Evolutionary conservation across 2,113 vertebrate genomes (phyloP).

Genomic region (Epinephelus lanceolatus): DNA sequence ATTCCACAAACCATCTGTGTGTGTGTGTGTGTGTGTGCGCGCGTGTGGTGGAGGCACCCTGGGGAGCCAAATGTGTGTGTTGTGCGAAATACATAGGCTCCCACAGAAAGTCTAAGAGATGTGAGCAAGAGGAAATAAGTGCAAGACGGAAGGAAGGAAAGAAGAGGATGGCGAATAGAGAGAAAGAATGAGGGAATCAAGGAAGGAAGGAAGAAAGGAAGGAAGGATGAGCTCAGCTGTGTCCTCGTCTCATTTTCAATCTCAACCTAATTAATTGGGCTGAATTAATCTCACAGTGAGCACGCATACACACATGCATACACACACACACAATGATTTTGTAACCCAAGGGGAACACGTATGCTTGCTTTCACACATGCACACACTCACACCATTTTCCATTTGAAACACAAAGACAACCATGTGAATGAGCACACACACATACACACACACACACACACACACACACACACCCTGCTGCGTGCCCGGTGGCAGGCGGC

Average conservation of each 20-base stretch:
- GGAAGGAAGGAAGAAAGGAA: neutral
- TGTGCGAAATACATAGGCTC: neutral
- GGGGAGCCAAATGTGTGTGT: neutral
- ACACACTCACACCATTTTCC: conserved; percentile 42
- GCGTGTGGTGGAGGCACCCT: conserved; percentile 1
- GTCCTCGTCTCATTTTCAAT: conserved; percentile 73
- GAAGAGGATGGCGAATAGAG: neutral
- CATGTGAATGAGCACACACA: conserved; percentile 26
- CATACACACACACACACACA: conserved; percentile 39
- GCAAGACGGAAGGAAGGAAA: neutral
- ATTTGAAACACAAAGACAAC: conserved; percentile 48
- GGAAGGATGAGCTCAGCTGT: conserved; percentile 71
- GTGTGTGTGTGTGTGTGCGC: conserved; percentile 16
- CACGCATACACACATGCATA: conserved; percentile 47
- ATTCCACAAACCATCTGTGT: neutral
- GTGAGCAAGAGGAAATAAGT: conserved; percentile 14
- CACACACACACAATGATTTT: conserved; percentile 39
- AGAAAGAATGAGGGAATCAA: conserved; percentile 8
- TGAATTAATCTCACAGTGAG: conserved; percentile 76
- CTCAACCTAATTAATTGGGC: conserved; percentile 76
- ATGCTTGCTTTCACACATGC: conserved; percentile 9
- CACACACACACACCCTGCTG: conserved; percentile 65
- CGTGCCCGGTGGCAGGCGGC: conserved; percentile 71
- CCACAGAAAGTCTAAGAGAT: neutral
- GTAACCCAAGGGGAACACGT: conserved; percentile 44